Base-by-base conservation (phyloP, 2,113 vertebrate species). In the Oncorhynchus masou region DNA sequence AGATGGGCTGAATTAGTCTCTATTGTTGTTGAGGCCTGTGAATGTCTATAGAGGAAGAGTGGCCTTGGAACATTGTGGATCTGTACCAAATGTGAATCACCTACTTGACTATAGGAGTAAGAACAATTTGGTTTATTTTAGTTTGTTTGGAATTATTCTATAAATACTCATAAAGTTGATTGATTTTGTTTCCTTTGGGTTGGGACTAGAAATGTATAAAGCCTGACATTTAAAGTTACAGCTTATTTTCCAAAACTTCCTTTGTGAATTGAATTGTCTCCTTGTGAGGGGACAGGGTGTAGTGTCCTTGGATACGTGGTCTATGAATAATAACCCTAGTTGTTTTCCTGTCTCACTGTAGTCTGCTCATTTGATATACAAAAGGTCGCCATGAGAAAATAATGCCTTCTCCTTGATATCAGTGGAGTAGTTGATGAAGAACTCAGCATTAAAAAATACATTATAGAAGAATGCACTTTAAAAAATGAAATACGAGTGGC, bases 1-100 rank as follows among this genome's bases (percentile, higher is more conserved):
- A 70, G 51, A n/a, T 51, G 39, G 49, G n/a, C n/a, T 54, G 24
- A 20, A 20, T 66, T 22, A 54, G 65, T 48, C 64, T 81, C 68
- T 68, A 74, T 83, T 82, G 75, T 83, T 79, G 69, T 69, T 60
- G 25, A 49, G 69, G 76, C 80, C 77, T 81, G 76, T 76, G 82
- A 83, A 83, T 72, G 22, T 65, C 11, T 49, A 45, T 16, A 48
- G 45, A 65, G 81, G 62, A 79, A 76, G 57, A 27, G 39, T 66
- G 73, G 13, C 67, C 65, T 65, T 74, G 45, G 57, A n/a, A 68
- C 60, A 81, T 78, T 83, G 79, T 83, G 54, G 51, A 57, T 19
- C 65, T 70, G n/a, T 73, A 73, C 54, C 71, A 29, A 70, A 67
- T 73, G 34, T 79, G 51, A 79, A 82, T 76, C 24, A 51, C 45